phyloP scores from a whole-genome alignment of 2,888 invertebrate genomes.

The Noctua pronuba region DNA sequence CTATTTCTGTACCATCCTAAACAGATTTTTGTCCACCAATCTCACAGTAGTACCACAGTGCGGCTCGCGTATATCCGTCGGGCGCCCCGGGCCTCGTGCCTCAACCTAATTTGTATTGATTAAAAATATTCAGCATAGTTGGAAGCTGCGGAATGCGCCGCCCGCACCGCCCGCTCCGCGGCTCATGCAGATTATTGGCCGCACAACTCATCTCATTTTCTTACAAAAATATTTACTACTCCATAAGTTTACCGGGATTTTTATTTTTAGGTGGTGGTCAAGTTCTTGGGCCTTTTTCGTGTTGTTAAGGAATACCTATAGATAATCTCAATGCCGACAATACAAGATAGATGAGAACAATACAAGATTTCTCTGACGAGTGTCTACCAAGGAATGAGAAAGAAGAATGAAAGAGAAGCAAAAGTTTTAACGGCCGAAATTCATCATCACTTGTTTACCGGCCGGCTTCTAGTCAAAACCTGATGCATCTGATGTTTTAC shows the following conservation, averaged over 20 bases:
- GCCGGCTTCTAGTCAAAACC: background rate
- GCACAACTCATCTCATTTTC: slow-evolving; percentile 74
- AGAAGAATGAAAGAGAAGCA: background rate
- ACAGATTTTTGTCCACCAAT: slow-evolving; percentile 9
- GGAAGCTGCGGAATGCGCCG: slow-evolving; percentile 77
- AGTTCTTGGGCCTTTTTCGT: background rate
- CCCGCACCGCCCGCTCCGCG: slow-evolving; percentile 61
- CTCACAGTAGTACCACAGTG: slow-evolving; percentile 64
- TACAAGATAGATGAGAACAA: background rate
- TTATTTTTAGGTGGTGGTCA: slow-evolving; percentile 12
- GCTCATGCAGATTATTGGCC: slow-evolving; percentile 80
- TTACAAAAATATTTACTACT: slow-evolving; percentile 72
- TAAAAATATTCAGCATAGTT: slow-evolving; percentile 91
- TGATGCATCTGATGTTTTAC: background rate
- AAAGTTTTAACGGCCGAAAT: background rate
- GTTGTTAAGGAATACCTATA: background rate
- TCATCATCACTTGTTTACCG: background rate
- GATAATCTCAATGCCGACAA: background rate
- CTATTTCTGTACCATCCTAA: background rate
- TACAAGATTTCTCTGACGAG: background rate
- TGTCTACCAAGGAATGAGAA: background rate
- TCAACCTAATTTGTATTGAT: slow-evolving; percentile 91
- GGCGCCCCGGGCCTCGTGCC: slow-evolving; percentile 79
- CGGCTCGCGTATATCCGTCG: slow-evolving; percentile 74
- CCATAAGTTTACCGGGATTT: slow-evolving; percentile 40